Conservation (phyloP, 2,113 vertebrate genomes). For the Hiodon tergisus region DNA sequence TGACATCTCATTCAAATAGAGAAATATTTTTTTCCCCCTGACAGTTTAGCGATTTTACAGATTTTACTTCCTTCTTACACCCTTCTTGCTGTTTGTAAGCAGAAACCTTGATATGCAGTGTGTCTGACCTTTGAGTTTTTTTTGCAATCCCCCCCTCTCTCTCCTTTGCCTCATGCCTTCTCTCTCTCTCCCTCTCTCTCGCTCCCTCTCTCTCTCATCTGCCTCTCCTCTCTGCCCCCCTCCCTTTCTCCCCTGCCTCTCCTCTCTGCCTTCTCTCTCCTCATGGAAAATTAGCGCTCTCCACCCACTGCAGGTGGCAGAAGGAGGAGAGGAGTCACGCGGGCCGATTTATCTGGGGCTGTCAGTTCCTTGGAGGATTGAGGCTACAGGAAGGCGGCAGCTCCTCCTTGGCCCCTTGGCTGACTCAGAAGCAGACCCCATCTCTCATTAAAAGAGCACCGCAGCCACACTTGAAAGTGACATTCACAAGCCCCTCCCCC, state of each 20-base stretch:
- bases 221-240: neutral
- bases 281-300: constrained; percentile 55
- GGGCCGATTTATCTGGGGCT: constrained; percentile 64
- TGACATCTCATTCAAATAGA: too few species aligned
- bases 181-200: neutral
- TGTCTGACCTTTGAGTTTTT: constrained; percentile 14
- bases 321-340: constrained; percentile 50
- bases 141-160: neutral
- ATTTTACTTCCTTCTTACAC: too few species aligned
- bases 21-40: too few species aligned
- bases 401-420: constrained; percentile 68
- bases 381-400: constrained; percentile 43
- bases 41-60: too few species aligned
- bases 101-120: neutral
- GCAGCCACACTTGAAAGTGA: constrained; percentile 74
- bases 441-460: constrained; percentile 76
- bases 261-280: constrained; percentile 39
- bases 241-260: constrained; percentile 5
- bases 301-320: constrained; percentile 50
- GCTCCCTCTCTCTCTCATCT: neutral
- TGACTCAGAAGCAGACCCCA: constrained; percentile 71
- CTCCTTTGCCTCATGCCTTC: neutral
- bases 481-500: constrained; percentile 58
- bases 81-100: neutral
- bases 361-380: constrained; percentile 58